Percentiles rank a stretch among this genome's conserved stretches.
Conservation (phyloP, 2,888 invertebrate genomes). For the Thereva unica region DNA sequence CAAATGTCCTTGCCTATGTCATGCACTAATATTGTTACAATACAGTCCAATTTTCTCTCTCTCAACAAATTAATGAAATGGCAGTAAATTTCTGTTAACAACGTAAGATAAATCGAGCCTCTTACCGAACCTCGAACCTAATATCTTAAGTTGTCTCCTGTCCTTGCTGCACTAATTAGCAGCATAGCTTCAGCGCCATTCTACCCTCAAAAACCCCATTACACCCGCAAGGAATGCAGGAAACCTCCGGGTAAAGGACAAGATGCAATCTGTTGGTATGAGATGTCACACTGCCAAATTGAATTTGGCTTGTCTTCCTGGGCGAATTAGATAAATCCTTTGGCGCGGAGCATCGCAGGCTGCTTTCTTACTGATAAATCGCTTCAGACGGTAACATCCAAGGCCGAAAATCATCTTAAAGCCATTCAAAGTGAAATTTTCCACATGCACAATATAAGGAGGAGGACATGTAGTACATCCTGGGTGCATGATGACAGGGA, state of each 20-base stretch:
- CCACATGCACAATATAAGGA: not conserved
- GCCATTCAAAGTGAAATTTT: conserved; percentile 1
- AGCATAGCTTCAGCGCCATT: conserved; percentile 5
- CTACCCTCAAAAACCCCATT: too few relatives aligned
- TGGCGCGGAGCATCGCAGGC: conserved; percentile 22
- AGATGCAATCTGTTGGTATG: not conserved
- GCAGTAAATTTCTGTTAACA: too few relatives aligned
- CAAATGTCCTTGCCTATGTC: too few relatives aligned
- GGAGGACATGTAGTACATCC: not conserved
- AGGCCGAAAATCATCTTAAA: conserved; percentile 13
- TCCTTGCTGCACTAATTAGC: conserved; percentile 30
- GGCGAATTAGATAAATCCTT: conserved; percentile 30
- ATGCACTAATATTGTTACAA: too few relatives aligned
- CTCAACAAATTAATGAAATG: too few relatives aligned
- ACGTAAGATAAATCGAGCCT: conserved; percentile 23
- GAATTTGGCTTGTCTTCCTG: conserved; percentile 23
- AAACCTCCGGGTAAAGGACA: not conserved
- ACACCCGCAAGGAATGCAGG: not conserved
- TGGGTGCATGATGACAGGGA: conserved; percentile 11
- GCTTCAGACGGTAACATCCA: conserved; percentile 18
- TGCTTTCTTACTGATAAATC: conserved; percentile 32
- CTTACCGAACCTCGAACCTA: conserved; percentile 21
- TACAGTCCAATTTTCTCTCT: too few relatives aligned
- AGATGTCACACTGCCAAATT: conserved; percentile 23
- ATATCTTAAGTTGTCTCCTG: conserved; percentile 33